Conservation (phyloP, 1,140 invertebrate species). For the Pantala flavescens region DNA sequence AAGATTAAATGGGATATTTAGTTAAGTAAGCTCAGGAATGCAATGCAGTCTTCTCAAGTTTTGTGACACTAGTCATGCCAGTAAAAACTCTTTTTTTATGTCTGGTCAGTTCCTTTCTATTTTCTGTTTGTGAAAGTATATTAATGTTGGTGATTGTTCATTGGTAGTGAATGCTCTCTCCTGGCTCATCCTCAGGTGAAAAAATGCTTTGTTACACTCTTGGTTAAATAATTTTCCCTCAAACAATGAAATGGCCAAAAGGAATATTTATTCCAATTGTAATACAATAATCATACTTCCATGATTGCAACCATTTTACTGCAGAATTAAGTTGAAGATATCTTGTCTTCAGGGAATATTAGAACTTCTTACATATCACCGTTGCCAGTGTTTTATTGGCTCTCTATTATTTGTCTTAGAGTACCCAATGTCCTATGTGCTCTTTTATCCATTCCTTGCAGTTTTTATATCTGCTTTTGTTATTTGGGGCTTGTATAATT, state of each 20-base stretch:
- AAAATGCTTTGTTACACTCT: not conserved
- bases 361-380: constrained; percentile 14
- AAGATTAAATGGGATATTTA: not conserved
- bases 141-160: not conserved
- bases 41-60: constrained; percentile 5
- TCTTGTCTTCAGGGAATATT: not conserved
- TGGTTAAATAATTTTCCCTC: not conserved
- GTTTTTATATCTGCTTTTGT: constrained; percentile 4
- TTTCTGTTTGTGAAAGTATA: constrained; percentile 4
- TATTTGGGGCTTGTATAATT: constrained; percentile 7
- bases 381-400: constrained; percentile 12
- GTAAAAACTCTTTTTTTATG: constrained; percentile 3
- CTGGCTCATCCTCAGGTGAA: not conserved
- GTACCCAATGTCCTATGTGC: not conserved
- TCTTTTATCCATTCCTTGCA: constrained; percentile 1
- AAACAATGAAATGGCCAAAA: not conserved
- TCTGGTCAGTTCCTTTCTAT: not conserved
- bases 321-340: not conserved
- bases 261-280: not conserved
- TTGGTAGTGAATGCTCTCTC: constrained; percentile 2
- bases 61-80: constrained; percentile 1
- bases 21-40: not conserved
- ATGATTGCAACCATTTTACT: not conserved
- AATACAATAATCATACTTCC: not conserved
- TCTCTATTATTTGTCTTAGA: constrained; percentile 14